A percentile compares a stretch with the other conserved stretches of the same genome.
Conservation (phyloP, 2,113 vertebrate species). For the Amphiprion ocellaris region DNA sequence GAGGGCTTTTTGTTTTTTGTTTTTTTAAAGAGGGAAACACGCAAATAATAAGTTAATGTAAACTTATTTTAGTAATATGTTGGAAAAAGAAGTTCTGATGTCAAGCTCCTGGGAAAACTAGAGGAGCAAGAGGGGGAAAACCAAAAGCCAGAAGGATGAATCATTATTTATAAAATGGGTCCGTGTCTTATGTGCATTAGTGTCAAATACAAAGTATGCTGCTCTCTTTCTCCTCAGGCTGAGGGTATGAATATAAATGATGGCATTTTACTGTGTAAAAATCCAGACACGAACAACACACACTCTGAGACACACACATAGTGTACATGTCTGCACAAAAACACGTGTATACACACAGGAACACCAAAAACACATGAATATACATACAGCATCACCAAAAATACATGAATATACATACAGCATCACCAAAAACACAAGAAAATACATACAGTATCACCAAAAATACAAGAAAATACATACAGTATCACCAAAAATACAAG, state of each 20-base stretch:
- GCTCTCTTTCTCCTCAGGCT: conserved; percentile 61
- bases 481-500: too few relatives aligned
- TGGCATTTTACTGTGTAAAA: conserved; percentile 46
- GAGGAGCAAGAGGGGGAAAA: conserved; percentile 2
- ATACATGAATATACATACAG: too few relatives aligned
- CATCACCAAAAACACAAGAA: too few relatives aligned
- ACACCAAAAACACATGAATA: neutral
- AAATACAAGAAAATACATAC: too few relatives aligned
- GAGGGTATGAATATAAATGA: conserved; percentile 69
- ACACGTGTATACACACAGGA: neutral
- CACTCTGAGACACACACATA: neutral
- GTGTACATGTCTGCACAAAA: neutral
- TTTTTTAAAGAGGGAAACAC: neutral
- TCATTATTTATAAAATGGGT: conserved; percentile 75
- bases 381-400: too few relatives aligned
- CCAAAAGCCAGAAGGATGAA: conserved; percentile 61
- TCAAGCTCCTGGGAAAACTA: conserved; percentile 13
- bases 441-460: too few relatives aligned
- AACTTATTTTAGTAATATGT: conserved; percentile 21
- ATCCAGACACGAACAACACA: conserved; percentile 24
- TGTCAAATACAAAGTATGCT: conserved; percentile 61
- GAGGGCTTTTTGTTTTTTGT: neutral
- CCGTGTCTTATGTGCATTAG: conserved; percentile 72
- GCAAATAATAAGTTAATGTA: conserved; percentile 8
- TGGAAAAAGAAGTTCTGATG: neutral